Evolutionary conservation across 2,888 invertebrate species (phyloP).

Genomic region (Cancer borealis): DNA sequence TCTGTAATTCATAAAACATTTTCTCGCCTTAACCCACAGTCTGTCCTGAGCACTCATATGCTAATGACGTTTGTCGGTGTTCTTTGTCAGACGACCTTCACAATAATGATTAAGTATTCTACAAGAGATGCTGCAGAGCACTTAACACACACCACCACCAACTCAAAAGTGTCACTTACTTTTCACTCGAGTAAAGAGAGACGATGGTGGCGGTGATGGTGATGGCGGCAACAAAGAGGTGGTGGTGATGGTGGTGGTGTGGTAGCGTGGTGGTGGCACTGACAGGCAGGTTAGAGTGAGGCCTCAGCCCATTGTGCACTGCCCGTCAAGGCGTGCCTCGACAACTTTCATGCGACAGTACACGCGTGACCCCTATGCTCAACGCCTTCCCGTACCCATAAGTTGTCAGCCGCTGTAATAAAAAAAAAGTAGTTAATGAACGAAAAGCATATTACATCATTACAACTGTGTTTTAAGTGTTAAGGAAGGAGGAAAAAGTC

Average conservation of each 20-base stretch:
- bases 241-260: neutral
- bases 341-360: too few species aligned
- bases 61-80: neutral
- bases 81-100: neutral
- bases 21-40: too few species aligned
- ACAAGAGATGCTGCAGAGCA: neutral
- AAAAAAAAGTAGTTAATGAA: neutral
- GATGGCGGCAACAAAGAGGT: neutral
- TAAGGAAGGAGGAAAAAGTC: neutral
- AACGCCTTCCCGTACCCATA: neutral
- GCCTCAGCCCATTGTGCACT: neutral
- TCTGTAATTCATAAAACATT: too few species aligned
- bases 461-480: neutral
- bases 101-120: neutral
- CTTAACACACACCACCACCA: neutral
- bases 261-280: neutral
- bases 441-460: neutral
- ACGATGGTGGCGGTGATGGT: neutral
- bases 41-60: too few species aligned
- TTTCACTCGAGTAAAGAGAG: neutral
- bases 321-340: neutral
- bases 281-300: neutral
- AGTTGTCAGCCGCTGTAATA: neutral
- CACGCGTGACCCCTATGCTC: too few species aligned
- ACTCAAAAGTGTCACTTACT: neutral